Conservation (phyloP, 2,797 vertebrate species). For the Sardinella longiceps region DNA sequence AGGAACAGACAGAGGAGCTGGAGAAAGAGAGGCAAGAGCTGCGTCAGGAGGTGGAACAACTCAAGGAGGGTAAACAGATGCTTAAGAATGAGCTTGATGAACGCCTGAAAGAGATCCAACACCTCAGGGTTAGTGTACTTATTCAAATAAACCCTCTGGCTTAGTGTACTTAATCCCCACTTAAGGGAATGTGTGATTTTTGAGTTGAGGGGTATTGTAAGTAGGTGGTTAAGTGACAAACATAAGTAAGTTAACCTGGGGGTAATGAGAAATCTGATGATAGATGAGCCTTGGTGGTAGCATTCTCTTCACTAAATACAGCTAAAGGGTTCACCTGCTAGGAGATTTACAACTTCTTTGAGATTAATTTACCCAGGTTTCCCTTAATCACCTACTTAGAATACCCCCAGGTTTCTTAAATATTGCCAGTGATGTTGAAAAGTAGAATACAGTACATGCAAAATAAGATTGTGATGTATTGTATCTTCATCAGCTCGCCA, state of each 20-base stretch:
- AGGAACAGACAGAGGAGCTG: conserved; percentile 83
- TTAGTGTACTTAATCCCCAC: conserved; percentile 41
- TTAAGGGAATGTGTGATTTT: neutral
- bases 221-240: too few relatives aligned
- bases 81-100: conserved; percentile 57
- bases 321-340: too few relatives aligned
- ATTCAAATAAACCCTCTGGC: conserved; percentile 57
- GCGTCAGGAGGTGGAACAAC: conserved; percentile 54
- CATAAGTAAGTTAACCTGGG: too few relatives aligned
- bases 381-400: too few relatives aligned
- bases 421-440: neutral
- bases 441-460: too few relatives aligned
- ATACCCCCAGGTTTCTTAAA: neutral
- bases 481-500: neutral
- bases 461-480: neutral
- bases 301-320: too few relatives aligned
- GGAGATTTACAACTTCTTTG: too few relatives aligned
- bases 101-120: conserved; percentile 52
- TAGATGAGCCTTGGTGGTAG: too few relatives aligned
- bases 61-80: conserved; percentile 53
- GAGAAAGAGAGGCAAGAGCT: conserved; percentile 68
- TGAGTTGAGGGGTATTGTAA: neutral
- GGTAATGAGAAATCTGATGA: too few relatives aligned
- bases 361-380: neutral
- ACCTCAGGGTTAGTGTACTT: conserved; percentile 61